Percentiles rank a stretch among this genome's conserved stretches.
phyloP scores from a whole-genome alignment of 2,797 vertebrate genomes.

The Microctenopoma lineatum region DNA sequence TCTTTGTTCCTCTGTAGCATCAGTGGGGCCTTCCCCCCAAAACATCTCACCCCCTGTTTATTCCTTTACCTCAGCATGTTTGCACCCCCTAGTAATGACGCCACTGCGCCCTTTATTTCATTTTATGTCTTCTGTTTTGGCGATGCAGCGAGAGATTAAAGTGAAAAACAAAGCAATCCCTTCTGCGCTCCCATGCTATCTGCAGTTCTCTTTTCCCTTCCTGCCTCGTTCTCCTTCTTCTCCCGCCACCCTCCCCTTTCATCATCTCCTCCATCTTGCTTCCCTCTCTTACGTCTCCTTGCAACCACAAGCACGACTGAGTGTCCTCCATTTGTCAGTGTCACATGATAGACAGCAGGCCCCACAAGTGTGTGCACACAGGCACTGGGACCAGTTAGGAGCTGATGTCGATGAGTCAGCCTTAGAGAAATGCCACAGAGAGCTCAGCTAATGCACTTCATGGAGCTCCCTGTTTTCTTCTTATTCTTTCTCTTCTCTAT shows the following conservation, averaged over 20 bases:
- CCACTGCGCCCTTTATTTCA: conserved; percentile 2
- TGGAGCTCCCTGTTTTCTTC: conserved; percentile 63
- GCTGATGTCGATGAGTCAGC: conserved; percentile 79
- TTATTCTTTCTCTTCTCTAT: conserved; percentile 34
- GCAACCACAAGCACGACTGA: conserved; percentile 68
- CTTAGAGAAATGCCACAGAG: conserved; percentile 74
- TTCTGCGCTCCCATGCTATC: background rate
- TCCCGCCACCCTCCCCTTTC: conserved; percentile 24
- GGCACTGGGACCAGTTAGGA: conserved; percentile 62
- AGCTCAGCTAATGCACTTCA: conserved; percentile 80
- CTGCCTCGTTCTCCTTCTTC: background rate
- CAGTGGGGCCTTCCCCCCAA: conserved; percentile 1
- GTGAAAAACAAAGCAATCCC: conserved; percentile 23
- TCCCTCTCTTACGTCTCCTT: conserved; percentile 60
- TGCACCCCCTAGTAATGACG: background rate
- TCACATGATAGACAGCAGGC: conserved; percentile 70
- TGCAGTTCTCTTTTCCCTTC: conserved; percentile 2
- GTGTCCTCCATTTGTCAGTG: conserved; percentile 76
- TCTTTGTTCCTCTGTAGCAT: background rate
- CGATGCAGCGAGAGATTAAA: conserved; percentile 35
- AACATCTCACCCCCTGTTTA: conserved; percentile 5
- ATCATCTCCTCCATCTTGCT: conserved; percentile 54
- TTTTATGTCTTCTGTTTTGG: conserved; percentile 20
- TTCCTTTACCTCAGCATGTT: conserved; percentile 15
- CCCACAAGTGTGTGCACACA: conserved; percentile 59